Conservation (phyloP, 2,888 invertebrate genomes). For the Orthonevra nobilis region DNA sequence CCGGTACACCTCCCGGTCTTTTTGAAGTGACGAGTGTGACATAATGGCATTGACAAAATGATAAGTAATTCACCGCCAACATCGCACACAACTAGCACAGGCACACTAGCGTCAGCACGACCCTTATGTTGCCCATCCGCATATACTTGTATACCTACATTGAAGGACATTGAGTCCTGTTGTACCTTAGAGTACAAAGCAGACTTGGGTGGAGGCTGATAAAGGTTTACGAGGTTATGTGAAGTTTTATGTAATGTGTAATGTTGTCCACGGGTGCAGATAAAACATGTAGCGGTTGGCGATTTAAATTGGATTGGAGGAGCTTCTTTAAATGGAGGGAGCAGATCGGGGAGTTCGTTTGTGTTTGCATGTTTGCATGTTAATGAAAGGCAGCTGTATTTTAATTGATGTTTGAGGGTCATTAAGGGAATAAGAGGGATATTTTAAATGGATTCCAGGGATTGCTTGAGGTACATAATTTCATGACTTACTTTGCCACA, state of each 20-base stretch:
- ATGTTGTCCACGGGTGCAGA: constrained; percentile 7
- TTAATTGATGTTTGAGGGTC: constrained; percentile 44
- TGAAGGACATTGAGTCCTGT: constrained; percentile 11
- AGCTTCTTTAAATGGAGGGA: not conserved
- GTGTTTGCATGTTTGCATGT: not conserved
- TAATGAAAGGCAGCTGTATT: constrained; percentile 13
- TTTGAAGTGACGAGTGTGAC: constrained; percentile 55
- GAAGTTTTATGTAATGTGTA: constrained; percentile 33
- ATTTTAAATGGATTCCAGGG: too few relatives aligned
- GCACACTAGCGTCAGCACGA: not conserved
- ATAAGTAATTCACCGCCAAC: constrained; percentile 64
- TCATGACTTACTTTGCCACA: too few relatives aligned
- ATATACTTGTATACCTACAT: too few relatives aligned
- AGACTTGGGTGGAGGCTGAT: not conserved
- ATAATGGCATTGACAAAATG: constrained; percentile 68
- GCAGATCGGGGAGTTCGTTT: too few relatives aligned
- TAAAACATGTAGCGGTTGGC: constrained; percentile 32
- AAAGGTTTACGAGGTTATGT: constrained; percentile 52
- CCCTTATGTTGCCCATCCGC: constrained; percentile 38
- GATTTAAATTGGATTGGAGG: constrained; percentile 24
- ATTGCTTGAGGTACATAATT: too few relatives aligned
- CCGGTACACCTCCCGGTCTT: constrained; percentile 11
- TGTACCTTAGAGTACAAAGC: not conserved
- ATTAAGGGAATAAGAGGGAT: too few relatives aligned
- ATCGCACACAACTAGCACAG: constrained; percentile 2